phyloP scores from a whole-genome alignment of 2,113 vertebrate genomes.

The Lepus timidus region DNA sequence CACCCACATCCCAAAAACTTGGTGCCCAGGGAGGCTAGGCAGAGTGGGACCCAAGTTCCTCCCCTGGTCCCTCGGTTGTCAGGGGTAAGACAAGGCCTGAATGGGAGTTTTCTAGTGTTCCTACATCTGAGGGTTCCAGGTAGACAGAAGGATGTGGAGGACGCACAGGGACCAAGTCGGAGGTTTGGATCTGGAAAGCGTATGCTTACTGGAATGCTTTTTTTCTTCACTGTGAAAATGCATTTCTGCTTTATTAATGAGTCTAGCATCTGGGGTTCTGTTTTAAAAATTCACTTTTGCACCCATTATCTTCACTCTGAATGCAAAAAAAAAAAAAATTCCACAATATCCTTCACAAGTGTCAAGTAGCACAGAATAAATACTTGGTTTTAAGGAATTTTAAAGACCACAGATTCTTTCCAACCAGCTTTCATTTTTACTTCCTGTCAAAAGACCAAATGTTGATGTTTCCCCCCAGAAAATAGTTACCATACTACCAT shows the following conservation, averaged over 20 bases:
- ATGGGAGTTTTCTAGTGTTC: not conserved
- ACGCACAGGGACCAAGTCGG: not conserved
- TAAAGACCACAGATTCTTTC: not conserved
- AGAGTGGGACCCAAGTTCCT: not conserved
- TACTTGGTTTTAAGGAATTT: not conserved
- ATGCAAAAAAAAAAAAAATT: not conserved
- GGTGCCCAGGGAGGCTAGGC: rapidly evolving
- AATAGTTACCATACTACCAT: not conserved
- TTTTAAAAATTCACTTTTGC: not conserved
- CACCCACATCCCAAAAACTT: not conserved
- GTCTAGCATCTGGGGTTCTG: not conserved
- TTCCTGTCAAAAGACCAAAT: not conserved
- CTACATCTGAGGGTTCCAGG: not conserved
- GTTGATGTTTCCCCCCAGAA: not conserved
- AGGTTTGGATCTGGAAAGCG: not conserved
- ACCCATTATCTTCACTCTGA: slow-evolving; percentile 9
- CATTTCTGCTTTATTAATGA: slow-evolving; percentile 9
- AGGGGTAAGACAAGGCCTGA: not conserved
- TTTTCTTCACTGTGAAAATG: not conserved
- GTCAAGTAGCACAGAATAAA: not conserved
- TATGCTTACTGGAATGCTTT: not conserved
- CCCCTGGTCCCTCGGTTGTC: not conserved
- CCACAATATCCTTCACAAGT: not conserved
- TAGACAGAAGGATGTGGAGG: not conserved
- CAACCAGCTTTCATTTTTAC: not conserved